Percentiles rank a stretch among this genome's conserved stretches.
Evolutionary conservation across 2,888 invertebrate species (phyloP).

Genomic region (Carabus problematicus): DNA sequence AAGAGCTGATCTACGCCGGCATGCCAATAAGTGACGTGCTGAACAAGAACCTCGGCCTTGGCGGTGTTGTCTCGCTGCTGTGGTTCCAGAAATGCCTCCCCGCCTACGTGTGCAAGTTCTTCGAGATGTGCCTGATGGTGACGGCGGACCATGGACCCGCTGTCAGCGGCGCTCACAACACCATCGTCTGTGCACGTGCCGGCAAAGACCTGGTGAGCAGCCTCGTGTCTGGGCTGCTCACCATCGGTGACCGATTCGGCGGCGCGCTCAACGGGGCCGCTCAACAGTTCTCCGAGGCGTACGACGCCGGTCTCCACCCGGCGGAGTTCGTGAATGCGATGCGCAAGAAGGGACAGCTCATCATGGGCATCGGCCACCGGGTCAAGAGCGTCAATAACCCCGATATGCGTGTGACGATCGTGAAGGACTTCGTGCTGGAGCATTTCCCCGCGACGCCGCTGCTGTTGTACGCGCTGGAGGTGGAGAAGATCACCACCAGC

Average conservation of each 20-base stretch:
- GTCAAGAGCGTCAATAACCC: conserved; percentile 96
- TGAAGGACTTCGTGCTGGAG: conserved; percentile 94
- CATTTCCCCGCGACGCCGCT: conserved; percentile 94
- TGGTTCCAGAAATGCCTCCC: conserved; percentile 99
- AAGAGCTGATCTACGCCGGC: conserved; percentile 96
- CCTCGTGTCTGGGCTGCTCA: conserved; percentile 93
- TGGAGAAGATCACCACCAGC: conserved; percentile 98
- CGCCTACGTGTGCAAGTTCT: conserved; percentile 92
- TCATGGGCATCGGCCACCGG: conserved; percentile 98
- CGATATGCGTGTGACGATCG: conserved; percentile 95
- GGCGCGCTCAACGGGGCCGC: conserved; percentile 99
- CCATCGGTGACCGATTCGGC: conserved; percentile 98
- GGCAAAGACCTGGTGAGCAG: conserved; percentile 98
- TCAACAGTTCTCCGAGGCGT: conserved; percentile 94
- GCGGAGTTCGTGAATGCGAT: conserved; percentile 99
- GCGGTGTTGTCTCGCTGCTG: conserved; percentile 94
- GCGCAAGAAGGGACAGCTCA: conserved; percentile 95
- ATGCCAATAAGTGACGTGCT: conserved; percentile 83
- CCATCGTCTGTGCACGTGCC: conserved; percentile 96
- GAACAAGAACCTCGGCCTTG: conserved; percentile 94
- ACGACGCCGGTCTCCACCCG: conserved; percentile 92
- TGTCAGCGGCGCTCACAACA: conserved; percentile 98
- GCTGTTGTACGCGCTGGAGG: conserved; percentile 94
- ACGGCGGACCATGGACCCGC: conserved; percentile 99
- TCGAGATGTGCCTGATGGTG: conserved; percentile 98